phyloP scores from a whole-genome alignment of 2,113 vertebrate species.

The Eolophus roseicapilla region DNA sequence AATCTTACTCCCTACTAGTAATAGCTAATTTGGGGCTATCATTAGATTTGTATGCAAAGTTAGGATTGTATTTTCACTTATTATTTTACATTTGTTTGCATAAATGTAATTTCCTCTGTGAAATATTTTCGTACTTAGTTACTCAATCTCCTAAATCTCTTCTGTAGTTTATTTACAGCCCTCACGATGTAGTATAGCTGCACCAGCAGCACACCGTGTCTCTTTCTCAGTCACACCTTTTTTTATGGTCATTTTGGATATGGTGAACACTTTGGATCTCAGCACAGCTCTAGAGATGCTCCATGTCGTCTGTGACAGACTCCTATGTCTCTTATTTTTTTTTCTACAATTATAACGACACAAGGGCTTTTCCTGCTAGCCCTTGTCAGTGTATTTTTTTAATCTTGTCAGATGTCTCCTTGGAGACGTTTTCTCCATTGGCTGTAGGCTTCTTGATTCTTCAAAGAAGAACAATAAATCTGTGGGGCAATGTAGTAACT shows the following conservation, averaged over 20 bases:
- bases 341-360: background rate
- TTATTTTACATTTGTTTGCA: conserved; percentile 11
- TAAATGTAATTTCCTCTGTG: background rate
- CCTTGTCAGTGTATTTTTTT: background rate
- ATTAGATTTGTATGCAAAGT: background rate
- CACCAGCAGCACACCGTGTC: background rate
- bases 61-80: background rate
- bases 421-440: background rate
- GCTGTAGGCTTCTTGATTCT: background rate
- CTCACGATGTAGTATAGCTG: background rate
- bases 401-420: background rate
- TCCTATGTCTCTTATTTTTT: background rate
- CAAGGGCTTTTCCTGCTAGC: background rate
- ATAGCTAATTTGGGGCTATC: background rate
- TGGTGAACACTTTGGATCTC: background rate
- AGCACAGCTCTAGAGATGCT: background rate
- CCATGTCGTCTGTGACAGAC: background rate
- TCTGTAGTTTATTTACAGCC: background rate
- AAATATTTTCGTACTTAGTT: background rate
- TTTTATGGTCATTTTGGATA: background rate
- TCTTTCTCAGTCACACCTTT: background rate
- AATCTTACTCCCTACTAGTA: background rate
- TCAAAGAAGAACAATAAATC: background rate
- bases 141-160: background rate
- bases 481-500: background rate